Percentiles rank a stretch among this genome's conserved stretches.
phyloP scores from a whole-genome alignment of 2,888 invertebrate species.

The Slavum lentiscoides region DNA sequence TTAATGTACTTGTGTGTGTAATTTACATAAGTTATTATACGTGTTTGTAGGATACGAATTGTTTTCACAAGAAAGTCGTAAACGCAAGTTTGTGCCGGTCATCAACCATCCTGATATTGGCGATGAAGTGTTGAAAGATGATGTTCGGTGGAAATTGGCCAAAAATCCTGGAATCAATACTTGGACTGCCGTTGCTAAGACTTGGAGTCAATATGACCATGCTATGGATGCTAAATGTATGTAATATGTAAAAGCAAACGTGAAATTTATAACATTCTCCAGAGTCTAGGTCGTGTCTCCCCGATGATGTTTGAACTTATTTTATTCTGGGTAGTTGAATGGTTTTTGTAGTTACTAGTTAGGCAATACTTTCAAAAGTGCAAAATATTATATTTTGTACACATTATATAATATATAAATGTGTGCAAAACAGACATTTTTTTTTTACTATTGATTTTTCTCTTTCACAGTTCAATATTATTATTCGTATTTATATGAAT shows the following conservation, averaged over 20 bases:
- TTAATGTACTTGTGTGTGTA: neutral
- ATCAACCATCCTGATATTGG: slow-evolving; percentile 49
- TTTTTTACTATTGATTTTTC: too few relatives aligned
- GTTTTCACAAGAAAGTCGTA: slow-evolving; percentile 47
- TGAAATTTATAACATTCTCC: too few relatives aligned
- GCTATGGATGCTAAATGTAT: slow-evolving; percentile 50
- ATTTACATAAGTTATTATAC: neutral
- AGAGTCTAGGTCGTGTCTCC: too few relatives aligned
- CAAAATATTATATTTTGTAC: too few relatives aligned
- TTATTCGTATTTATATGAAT: too few relatives aligned
- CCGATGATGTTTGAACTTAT: too few relatives aligned
- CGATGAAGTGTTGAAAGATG: slow-evolving; percentile 46
- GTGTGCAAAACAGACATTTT: too few relatives aligned
- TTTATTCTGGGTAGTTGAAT: too few relatives aligned
- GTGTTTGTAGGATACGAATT: slow-evolving; percentile 36
- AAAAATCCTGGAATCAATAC: slow-evolving; percentile 48
- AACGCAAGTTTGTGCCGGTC: slow-evolving; percentile 39
- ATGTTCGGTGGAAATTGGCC: slow-evolving; percentile 50
- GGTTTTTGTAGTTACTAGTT: too few relatives aligned
- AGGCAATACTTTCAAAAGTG: too few relatives aligned
- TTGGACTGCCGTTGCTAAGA: slow-evolving; percentile 50
- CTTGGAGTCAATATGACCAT: slow-evolving; percentile 53
- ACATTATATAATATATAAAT: too few relatives aligned
- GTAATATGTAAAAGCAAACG: neutral
- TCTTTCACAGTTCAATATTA: too few relatives aligned